Conservation (phyloP, 2,888 invertebrate species). For the Cyclophora albipunctata region DNA sequence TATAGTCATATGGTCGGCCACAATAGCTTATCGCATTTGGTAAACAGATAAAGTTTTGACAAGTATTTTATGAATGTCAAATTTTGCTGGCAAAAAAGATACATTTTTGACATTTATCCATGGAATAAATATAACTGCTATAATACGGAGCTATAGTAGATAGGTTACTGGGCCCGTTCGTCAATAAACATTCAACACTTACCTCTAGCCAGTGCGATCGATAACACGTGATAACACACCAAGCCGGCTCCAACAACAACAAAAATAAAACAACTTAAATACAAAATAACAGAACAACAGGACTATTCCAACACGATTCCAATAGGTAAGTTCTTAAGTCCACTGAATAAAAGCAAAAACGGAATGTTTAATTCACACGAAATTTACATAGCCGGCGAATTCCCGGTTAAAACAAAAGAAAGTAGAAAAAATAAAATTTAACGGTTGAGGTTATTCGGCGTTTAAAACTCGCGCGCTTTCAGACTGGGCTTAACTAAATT, state of each 20-base stretch:
- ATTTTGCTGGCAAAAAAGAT: too few species aligned
- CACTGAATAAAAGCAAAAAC: conserved; percentile 41
- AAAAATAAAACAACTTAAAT: conserved; percentile 12
- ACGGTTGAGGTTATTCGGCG: conserved; percentile 8
- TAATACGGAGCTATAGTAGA: too few species aligned
- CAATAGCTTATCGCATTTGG: too few species aligned
- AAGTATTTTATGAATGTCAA: too few species aligned
- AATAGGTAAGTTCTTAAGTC: conserved; percentile 25
- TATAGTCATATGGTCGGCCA: too few species aligned
- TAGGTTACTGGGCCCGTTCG: too few species aligned
- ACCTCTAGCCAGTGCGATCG: conserved; percentile 47
- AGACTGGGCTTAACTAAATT: not conserved
- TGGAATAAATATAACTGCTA: too few species aligned
- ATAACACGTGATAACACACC: conserved; percentile 34
- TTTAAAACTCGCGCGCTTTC: conserved; percentile 16
- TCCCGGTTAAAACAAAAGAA: conserved; percentile 51
- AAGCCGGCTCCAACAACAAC: conserved; percentile 31
- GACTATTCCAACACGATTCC: conserved; percentile 21
- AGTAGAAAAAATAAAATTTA: conserved; percentile 32
- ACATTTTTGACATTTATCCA: too few species aligned
- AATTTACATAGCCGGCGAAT: conserved; percentile 52
- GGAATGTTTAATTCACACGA: conserved; percentile 29
- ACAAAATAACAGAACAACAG: conserved; percentile 30
- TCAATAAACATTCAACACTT: conserved; percentile 15
- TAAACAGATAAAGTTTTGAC: too few species aligned